Base-by-base conservation (phyloP, 2,797 vertebrate species). In the Emydoidea blandingii region DNA sequence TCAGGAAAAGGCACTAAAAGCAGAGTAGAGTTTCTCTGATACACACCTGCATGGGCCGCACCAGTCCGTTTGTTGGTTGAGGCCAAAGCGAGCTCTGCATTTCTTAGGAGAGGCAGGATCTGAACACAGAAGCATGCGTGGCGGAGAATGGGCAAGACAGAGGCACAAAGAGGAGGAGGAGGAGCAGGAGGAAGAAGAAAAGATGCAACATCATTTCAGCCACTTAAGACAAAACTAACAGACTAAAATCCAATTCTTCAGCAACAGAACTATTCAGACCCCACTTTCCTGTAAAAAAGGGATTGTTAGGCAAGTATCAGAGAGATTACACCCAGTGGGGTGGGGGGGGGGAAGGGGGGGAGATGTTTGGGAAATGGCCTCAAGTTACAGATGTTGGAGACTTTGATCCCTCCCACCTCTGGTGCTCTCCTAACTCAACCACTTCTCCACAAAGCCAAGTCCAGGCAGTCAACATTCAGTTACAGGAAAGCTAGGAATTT, bases 31-130 rank as follows among this genome's bases (percentile, higher is more conserved):
- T 94, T 97, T 96, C 95, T 94, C 97, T 18, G 93, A 98, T 99
- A 99, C 99, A 99, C 99, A 99, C 99, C 99, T 99, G 99, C 99
- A 99, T 31, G 99, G 99, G 98, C 99, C 99, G 97, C 99, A 99
- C 99, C 99, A 99, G 99, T 99, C 99, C 97, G 98, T 99, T 99
- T 99, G 99, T 99, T 99, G 99, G 98, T 99, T 99, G 98, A 99
- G 99, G 98, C 99, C 99, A 98, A 99, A 99, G 99, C 99, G 99
- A 99, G 99, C 99, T 98, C 99, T 98, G 98, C 99, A 99, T 99
- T 99, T 99, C 99, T 99, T 99, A 99, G 99, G 99, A 97, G 99
- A 99, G 98, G 99, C 99, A 94, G 99, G 99, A 98, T 99, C 99
- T 99, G 99, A 99, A 98, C 98, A 98, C 98, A 99, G 98, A 96